Base-by-base conservation (phyloP, 2,888 invertebrate species). In the Tetheella fluctuosa region DNA sequence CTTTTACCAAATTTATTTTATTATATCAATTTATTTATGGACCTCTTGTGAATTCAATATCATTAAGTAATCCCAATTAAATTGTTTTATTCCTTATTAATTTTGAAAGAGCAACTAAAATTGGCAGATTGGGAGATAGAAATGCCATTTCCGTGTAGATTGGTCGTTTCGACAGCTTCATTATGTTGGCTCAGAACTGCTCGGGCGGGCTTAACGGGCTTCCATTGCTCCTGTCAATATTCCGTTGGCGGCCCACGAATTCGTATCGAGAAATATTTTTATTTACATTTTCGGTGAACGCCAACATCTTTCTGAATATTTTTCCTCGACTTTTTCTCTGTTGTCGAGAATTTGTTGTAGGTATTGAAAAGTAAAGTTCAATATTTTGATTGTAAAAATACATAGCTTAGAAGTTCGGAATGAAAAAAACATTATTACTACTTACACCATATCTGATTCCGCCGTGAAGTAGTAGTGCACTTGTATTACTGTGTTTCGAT, bases 131-230 rank as follows among this genome's bases (percentile, higher is more conserved):
- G 64, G 65, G 59, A 69, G 75, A 71, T 76, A 70, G 78, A 75
- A 81, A 73, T 61, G 71, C 65, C 62, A 69, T 72, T 78, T 72
- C 66, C 66, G 64, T 62, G 70, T 64, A 67, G 74, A 81, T 80
- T 79, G 80, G 75, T 68, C 71, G 77, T 81, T 83, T 76, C 68
- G 77, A 79, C 76, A 73, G 79, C 74, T 86, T 84, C 83, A 85
- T 89, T 88, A 86, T 69, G 73, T 63, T 65, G 67, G 81, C 77
- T 81, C 76, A 77, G 70, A 62, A 62, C 58, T 64, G 77, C 77
- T 74, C 69, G 63, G 67, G 34, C 34, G 71, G 74, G 73, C 74
- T 82, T 81, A 76, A 77, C 70, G 67, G 66, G 68, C 65, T 65
- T 73, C 77, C 74, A 23, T 80, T 80, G 77, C 76, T 80, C 70